Base-by-base conservation (phyloP, 2,888 invertebrate species). In the Neria commutata region DNA sequence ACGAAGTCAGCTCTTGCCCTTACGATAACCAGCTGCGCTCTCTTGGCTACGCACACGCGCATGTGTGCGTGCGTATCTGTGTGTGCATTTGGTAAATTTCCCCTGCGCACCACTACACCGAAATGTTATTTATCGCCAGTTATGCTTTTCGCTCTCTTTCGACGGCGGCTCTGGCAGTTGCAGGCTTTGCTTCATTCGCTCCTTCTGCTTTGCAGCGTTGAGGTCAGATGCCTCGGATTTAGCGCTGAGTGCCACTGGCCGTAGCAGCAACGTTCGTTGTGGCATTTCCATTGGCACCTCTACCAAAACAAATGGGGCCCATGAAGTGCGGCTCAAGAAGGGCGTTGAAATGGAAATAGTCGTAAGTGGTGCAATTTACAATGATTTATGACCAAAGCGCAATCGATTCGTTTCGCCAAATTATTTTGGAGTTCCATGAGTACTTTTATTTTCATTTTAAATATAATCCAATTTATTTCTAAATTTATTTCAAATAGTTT, bases 31-130 rank as follows among this genome's bases (percentile, higher is more conserved):
- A n/a, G n/a, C 6, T 37, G 37, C 23, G 58, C 60, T 33, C 47
- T 59, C 29, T 8, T 33, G 16, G 19, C 1, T 17, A 16, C n/a
- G 11, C 10, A 34, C 19, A 10, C 42, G 23, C 14, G 25, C 21
- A 34, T 24, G 46, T 51, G 51, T 19, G 23, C 3, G 25, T 6
- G 25, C n/a, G 34, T 49, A 45, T 23, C 10, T 23, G 33, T n/a
- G 49, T 54, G 46, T 37, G 6, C 5, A 37, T 21, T 5, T 17
- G n/a, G 34, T 21, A n/a, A n/a, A 37, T 47, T 73, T 65, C 72
- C 73, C 74, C 68, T 73, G 24, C 57, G 34, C 47, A 48, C 54
- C 4, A 54, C 57, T 29, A 58, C 40, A 54, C 50, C 23, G 47
- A 54, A 48, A 42, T 21, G 17, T 8, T 6, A 21, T 46, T 21